Evolutionary conservation across 53 echinoderm and acorn worm genomes (phyloP).

Genomic region (Pentamera pediparva): DNA sequence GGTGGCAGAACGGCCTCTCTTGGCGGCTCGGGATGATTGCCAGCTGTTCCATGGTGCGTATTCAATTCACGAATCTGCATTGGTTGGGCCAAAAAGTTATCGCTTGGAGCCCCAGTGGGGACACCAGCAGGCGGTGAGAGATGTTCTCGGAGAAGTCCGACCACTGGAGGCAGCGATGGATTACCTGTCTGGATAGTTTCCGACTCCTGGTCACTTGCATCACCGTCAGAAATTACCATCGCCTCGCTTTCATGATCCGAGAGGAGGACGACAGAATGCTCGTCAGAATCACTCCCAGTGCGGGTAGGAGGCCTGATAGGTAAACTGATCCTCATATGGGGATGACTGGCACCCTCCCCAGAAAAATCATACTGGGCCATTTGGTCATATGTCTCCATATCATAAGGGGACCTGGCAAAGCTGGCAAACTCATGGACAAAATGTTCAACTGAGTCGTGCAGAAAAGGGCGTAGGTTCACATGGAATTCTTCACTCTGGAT

Average conservation of each 20-base stretch:
- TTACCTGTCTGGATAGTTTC: too few species aligned
- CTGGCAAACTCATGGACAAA: conserved; percentile 91
- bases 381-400: conserved; percentile 84
- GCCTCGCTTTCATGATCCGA: conserved; percentile 67
- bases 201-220: conserved; percentile 16
- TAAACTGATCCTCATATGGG: conserved; percentile 11
- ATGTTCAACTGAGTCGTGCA: conserved; percentile 84
- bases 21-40: too few species aligned
- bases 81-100: too few species aligned
- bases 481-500: conserved; percentile 88
- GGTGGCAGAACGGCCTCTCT: conserved; percentile 1
- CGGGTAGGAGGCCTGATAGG: conserved; percentile 32
- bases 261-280: conserved; percentile 52
- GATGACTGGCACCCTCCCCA: conserved; percentile 20
- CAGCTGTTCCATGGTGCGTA: too few species aligned
- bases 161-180: too few species aligned
- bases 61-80: too few species aligned
- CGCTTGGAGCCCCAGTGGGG: background rate
- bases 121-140: background rate
- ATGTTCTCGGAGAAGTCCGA: background rate
- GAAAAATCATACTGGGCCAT: conserved; percentile 79
- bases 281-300: conserved; percentile 35
- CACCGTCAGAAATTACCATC: conserved; percentile 54
- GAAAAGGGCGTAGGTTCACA: conserved; percentile 70
- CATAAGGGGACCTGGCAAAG: conserved; percentile 84